These are phyloP conservation scores for Rhabdomys pumilio DNA, from an alignment of 2,797 vertebrate genomes.

Conservation along the genomic window DNA sequence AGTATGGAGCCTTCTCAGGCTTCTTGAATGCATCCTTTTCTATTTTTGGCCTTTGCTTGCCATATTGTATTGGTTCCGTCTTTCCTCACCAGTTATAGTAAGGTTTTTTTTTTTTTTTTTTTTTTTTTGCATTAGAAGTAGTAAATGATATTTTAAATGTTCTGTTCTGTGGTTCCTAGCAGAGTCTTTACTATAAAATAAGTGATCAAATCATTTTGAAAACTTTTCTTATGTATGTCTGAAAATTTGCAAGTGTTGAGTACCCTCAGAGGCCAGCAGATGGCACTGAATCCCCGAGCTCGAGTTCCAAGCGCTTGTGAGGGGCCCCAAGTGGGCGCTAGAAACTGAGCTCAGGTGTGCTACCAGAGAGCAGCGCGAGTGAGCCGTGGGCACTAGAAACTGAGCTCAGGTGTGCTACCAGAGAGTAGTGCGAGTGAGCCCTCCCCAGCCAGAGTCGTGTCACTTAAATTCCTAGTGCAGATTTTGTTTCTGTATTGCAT, in stretches of 20 bases:
- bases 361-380: neutral
- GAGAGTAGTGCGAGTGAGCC: neutral
- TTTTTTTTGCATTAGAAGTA: slow-evolving; percentile 6
- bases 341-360: neutral
- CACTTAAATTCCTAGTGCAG: slow-evolving; percentile 12
- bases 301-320: neutral
- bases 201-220: neutral
- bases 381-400: too few species aligned
- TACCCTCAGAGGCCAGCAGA: neutral
- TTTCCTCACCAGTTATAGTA: slow-evolving; percentile 25
- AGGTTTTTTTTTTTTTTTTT: neutral
- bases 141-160: slow-evolving; percentile 23
- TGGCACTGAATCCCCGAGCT: neutral
- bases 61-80: slow-evolving; percentile 1
- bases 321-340: neutral
- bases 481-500: neutral
- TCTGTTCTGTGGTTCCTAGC: neutral
- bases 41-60: slow-evolving; percentile 22
- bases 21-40: neutral
- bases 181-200: slow-evolving; percentile 23
- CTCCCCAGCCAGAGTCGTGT: neutral
- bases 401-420: neutral
- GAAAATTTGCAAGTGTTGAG: neutral
- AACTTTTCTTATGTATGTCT: neutral
- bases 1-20: neutral